Evolutionary conservation across 2,888 invertebrate species (phyloP).

Genomic region (Diarsia dahlii): DNA sequence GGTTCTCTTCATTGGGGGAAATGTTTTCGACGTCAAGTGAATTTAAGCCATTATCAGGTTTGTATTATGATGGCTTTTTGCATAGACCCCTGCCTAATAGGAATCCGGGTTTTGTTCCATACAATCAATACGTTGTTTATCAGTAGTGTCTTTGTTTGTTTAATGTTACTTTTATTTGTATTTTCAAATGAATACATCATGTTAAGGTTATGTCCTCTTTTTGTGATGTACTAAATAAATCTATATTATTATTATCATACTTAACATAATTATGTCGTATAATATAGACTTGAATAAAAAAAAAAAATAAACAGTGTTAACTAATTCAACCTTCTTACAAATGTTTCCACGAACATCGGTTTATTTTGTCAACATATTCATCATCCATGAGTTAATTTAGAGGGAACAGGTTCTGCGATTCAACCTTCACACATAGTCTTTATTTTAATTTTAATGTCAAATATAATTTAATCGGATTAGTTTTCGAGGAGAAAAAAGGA

Average conservation of each 20-base stretch:
- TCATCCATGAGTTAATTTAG: background rate
- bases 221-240: background rate
- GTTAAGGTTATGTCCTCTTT: background rate
- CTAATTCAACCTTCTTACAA: background rate
- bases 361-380: background rate
- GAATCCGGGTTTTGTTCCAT: constrained; percentile 76
- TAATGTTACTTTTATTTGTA: background rate
- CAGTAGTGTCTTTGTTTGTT: constrained; percentile 21
- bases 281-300: too few relatives aligned
- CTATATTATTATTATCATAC: too few relatives aligned
- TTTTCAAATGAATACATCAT: background rate
- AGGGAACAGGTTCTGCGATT: too few relatives aligned
- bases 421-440: too few relatives aligned
- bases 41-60: constrained; percentile 85
- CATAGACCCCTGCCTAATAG: constrained; percentile 78
- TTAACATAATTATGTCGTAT: background rate
- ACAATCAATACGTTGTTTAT: constrained; percentile 68
- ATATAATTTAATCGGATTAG: too few relatives aligned
- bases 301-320: too few relatives aligned
- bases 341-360: background rate
- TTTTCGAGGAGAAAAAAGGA: too few relatives aligned
- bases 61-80: constrained; percentile 87
- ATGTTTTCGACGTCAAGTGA: constrained; percentile 70
- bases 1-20: constrained; percentile 73
- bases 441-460: too few relatives aligned